These are phyloP conservation scores for Arbacia lixula DNA, from an alignment of 53 echinoderm and acorn worm genomes.

Conservation along the genomic window DNA sequence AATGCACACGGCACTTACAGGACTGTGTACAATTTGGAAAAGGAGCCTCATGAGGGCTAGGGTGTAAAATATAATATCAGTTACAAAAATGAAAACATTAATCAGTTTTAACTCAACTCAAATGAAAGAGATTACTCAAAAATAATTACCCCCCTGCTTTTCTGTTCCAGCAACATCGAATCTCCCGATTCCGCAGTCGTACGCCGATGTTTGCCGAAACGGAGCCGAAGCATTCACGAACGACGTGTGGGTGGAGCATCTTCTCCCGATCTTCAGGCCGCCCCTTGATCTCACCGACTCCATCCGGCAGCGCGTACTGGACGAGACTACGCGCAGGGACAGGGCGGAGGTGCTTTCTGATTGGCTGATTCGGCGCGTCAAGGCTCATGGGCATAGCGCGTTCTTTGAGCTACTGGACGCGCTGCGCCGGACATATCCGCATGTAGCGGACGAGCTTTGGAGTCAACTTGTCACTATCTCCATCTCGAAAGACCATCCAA, in stretches of 20 bases:
- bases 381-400: constrained; percentile 34
- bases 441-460: constrained; percentile 55
- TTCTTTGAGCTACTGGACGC: constrained; percentile 50
- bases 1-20: too few relatives aligned
- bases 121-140: too few relatives aligned
- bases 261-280: constrained; percentile 34
- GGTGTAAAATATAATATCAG: too few relatives aligned
- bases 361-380: constrained; percentile 36
- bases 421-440: constrained; percentile 27
- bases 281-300: constrained; percentile 40
- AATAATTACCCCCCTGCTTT: too few relatives aligned
- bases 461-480: constrained; percentile 25
- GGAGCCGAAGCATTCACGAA: constrained; percentile 38
- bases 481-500: constrained; percentile 13
- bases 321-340: constrained; percentile 41
- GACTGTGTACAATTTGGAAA: too few relatives aligned
- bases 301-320: constrained; percentile 10
- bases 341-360: constrained; percentile 52
- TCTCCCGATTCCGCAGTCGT: constrained; percentile 41
- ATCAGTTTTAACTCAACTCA: too few relatives aligned
- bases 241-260: constrained; percentile 57
- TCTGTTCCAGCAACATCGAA: constrained; percentile 8
- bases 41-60: too few relatives aligned
- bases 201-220: constrained; percentile 60
- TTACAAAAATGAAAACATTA: too few relatives aligned